Conservation (phyloP, 2,113 vertebrate genomes). For the Nycticorax nycticorax region DNA sequence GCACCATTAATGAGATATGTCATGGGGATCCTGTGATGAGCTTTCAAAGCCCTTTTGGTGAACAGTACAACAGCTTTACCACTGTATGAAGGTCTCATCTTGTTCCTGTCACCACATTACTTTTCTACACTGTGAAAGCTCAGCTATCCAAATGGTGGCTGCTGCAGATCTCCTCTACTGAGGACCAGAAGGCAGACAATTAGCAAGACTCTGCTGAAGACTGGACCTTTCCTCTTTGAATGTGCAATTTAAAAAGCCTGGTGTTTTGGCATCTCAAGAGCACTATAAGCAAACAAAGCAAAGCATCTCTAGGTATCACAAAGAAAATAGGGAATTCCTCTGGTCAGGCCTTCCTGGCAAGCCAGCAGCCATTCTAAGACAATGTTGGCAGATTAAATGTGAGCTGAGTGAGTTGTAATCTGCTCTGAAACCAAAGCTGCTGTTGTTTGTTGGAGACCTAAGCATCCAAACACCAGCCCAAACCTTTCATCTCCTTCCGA, state of each 20-base stretch:
- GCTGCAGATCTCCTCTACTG: fast-evolving
- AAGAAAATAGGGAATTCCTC: not conserved
- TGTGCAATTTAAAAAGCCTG: not conserved
- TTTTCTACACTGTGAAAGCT: not conserved
- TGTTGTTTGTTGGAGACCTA: not conserved
- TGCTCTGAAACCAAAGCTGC: conserved; percentile 26
- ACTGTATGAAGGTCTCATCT: not conserved
- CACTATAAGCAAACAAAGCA: not conserved
- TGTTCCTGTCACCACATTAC: not conserved
- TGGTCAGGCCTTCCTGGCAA: not conserved
- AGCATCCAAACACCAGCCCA: conserved; percentile 1
- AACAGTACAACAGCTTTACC: not conserved
- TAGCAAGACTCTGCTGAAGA: not conserved
- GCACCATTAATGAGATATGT: not conserved
- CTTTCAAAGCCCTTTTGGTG: not conserved
- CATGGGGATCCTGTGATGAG: not conserved
- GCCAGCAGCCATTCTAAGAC: not conserved
- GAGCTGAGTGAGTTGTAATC: not conserved
- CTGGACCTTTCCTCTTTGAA: not conserved
- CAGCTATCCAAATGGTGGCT: not conserved
- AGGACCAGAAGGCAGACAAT: not conserved
- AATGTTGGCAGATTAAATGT: not conserved
- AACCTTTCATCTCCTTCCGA: conserved; percentile 24
- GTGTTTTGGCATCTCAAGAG: not conserved
- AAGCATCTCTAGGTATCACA: not conserved